phyloP scores from a whole-genome alignment of 2,888 invertebrate species.

The Rhyacophila evoluta region DNA sequence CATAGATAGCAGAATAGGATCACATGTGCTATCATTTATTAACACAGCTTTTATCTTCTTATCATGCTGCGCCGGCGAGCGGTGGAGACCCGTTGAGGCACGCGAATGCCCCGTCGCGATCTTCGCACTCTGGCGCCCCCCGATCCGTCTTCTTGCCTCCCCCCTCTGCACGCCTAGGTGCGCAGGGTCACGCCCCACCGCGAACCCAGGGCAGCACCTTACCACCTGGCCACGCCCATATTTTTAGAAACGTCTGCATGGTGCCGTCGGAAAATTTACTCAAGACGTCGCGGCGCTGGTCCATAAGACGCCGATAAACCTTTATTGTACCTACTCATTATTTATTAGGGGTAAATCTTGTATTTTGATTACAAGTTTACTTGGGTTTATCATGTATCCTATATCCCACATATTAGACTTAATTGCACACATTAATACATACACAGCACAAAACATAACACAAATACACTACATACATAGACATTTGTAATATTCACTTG shows the following conservation, averaged over 20 bases:
- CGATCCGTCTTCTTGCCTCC: constrained; percentile 13
- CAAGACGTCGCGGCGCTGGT: constrained; percentile 1
- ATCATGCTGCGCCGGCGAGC: not conserved
- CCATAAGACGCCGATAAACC: not conserved
- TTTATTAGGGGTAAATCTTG: no score
- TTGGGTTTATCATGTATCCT: no score
- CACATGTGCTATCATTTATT: no score
- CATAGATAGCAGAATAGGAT: no score
- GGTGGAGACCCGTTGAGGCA: not conserved
- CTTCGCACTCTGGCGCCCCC: not conserved
- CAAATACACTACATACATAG: no score
- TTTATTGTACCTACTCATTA: no score
- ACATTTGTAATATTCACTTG: no score
- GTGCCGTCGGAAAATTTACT: not conserved
- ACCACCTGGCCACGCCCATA: constrained; percentile 46
- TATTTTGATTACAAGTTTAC: no score
- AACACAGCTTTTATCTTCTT: no score
- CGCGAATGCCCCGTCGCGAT: not conserved
- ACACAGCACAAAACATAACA: no score
- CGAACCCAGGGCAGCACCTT: constrained; percentile 42
- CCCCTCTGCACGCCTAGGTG: constrained; percentile 15
- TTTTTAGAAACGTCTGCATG: constrained; percentile 38
- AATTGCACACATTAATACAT: no score
- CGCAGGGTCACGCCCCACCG: constrained; percentile 36
- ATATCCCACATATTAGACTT: no score